Evolutionary conservation across 2,888 invertebrate species (phyloP).

Genomic region (Volucella bombylans): DNA sequence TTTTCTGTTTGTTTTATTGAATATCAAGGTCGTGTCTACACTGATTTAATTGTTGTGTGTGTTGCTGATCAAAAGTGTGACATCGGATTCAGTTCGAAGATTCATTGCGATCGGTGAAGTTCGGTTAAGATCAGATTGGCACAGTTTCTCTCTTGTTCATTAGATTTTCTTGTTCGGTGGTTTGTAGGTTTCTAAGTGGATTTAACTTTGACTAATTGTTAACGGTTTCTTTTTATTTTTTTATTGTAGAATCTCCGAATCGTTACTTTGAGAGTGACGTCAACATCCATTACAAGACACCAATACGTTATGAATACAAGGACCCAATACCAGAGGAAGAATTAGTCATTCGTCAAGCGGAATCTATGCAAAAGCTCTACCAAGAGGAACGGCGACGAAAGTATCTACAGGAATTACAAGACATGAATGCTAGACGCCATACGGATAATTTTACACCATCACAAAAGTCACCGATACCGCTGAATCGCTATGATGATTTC

Average conservation of each 20-base stretch:
- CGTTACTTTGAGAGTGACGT: constrained; percentile 96
- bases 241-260: constrained; percentile 90
- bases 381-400: constrained; percentile 94
- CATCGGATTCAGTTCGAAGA: constrained; percentile 31
- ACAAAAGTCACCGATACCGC: constrained; percentile 95
- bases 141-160: not conserved
- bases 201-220: not conserved
- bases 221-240: not conserved
- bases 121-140: constrained; percentile 56
- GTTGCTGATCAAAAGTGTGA: not conserved
- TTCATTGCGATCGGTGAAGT: constrained; percentile 49
- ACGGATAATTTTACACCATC: constrained; percentile 96
- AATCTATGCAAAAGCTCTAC: constrained; percentile 94
- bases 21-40: constrained; percentile 58
- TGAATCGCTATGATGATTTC: constrained; percentile 96
- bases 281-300: constrained; percentile 95
- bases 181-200: not conserved
- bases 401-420: constrained; percentile 95
- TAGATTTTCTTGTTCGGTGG: not conserved
- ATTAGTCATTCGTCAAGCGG: constrained; percentile 92
- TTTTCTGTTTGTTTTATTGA: constrained; percentile 39
- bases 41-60: constrained; percentile 20
- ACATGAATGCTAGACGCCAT: constrained; percentile 96
- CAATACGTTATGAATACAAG: constrained; percentile 93
- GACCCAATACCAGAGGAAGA: constrained; percentile 94